Base-by-base conservation (phyloP, 1,140 invertebrate genomes). In the Psilanteris sp. region DNA sequence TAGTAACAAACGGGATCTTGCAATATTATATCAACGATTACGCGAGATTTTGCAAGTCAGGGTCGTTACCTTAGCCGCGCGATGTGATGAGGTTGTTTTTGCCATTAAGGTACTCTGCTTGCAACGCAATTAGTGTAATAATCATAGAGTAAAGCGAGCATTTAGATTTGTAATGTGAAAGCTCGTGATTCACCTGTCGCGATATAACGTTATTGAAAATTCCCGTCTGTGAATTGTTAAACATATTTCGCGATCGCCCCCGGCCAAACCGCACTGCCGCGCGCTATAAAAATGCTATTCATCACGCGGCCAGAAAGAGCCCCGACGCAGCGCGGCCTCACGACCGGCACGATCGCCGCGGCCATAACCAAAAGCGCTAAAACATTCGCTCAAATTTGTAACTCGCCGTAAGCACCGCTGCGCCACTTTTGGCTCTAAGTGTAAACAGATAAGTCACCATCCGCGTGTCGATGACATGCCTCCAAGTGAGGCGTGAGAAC, bases 21-120 rank as follows among this genome's bases (percentile, higher is more conserved):
- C 34, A 67, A 62, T 54, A 39, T 67, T 68, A 48, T 75, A 75
- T 75, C 62, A 48, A 55, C 62, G 62, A 75, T 75, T 75, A 54
- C 37, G 41, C 10, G 44, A 72, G 62, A 68, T 55, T 62, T 39
- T 75, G 72, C 62, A 75, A 75, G 71, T 75, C 71, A 75, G 72
- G 46, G 55, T 74, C 55, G 71, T 74, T 74, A 74, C 71, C 48
- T 44, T 32, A 41, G 41, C 41, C 26, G 34, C 55, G 32, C 48
- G 41, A 41, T 52, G 48, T 62, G 72, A 75, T 67, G 72, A 75
- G 72, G 64, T 62, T 64, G 72, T 75, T 75, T 75, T 75, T 75
- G 50, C 72, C 50, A 75, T 68, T 64, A 68, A 48, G 50, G 15
- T 50, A 41, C 57, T 36, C 54, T 68, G 29, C 41, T 48, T 48